Evolutionary conservation across 2,888 invertebrate species (phyloP).

Genomic region (Empis stercorea): DNA sequence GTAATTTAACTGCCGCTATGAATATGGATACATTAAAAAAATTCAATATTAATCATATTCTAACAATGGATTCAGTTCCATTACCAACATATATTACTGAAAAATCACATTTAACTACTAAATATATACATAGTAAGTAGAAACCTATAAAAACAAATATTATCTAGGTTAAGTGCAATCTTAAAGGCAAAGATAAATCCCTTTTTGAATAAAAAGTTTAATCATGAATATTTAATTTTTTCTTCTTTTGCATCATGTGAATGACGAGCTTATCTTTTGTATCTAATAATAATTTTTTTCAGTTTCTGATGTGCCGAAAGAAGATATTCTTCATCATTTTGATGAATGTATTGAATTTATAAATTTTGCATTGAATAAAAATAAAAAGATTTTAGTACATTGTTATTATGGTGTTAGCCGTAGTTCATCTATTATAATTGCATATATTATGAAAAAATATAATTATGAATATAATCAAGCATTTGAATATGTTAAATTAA

Average conservation of each 20-base stretch:
- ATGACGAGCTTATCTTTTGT: too few relatives aligned
- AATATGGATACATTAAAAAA: conserved; percentile 53
- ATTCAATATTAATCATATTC: conserved; percentile 58
- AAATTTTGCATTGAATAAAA: conserved; percentile 45
- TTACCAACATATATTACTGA: conserved; percentile 61
- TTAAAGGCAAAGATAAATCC: too few relatives aligned
- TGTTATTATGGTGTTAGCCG: conserved; percentile 88
- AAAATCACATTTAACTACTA: conserved; percentile 50
- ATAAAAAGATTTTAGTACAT: conserved; percentile 69
- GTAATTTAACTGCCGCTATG: conserved; percentile 69
- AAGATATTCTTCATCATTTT: conserved; percentile 69
- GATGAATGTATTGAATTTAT: conserved; percentile 69
- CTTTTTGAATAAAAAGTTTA: too few relatives aligned
- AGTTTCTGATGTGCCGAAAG: conserved; percentile 74
- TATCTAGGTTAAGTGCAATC: too few relatives aligned
- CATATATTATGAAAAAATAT: conserved; percentile 78
- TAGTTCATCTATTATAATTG: conserved; percentile 76
- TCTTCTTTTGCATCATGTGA: too few relatives aligned
- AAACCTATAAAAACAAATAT: too few relatives aligned
- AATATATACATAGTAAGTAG: conserved; percentile 58
- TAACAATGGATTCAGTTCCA: conserved; percentile 76
- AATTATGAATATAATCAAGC: conserved; percentile 60
- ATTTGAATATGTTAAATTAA: conserved; percentile 52
- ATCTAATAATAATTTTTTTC: conserved; percentile 18
- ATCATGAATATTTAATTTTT: conserved; percentile 6